phyloP scores from a whole-genome alignment of 2,888 invertebrate species.

The Ischnura elegans region DNA sequence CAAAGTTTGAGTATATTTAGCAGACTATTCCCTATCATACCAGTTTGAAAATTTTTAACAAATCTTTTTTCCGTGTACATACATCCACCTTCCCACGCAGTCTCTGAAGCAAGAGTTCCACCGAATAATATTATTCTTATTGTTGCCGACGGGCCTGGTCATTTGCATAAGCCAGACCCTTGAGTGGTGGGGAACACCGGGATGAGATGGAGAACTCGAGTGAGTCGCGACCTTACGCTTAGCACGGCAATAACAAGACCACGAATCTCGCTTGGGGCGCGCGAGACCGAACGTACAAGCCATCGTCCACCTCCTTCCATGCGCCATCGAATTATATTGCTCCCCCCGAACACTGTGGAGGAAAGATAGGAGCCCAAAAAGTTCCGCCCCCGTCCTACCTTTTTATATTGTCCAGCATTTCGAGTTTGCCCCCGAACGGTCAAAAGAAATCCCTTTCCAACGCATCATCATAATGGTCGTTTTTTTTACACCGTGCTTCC shows the following conservation, averaged over 20 bases:
- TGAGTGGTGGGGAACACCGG: neutral
- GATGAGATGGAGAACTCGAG: neutral
- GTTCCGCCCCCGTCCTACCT: conserved; percentile 10
- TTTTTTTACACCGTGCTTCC: neutral
- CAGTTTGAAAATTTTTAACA: too few relatives aligned
- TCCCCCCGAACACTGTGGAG: too few relatives aligned
- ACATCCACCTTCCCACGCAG: too few relatives aligned
- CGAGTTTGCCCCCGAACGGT: neutral
- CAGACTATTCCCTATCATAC: too few relatives aligned
- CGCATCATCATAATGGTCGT: neutral
- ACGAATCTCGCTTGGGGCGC: neutral
- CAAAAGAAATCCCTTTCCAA: neutral
- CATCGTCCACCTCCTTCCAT: neutral
- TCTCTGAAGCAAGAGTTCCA: too few relatives aligned
- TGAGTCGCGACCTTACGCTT: conserved; percentile 14
- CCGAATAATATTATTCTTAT: neutral
- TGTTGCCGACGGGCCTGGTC: neutral
- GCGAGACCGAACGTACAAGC: conserved; percentile 5
- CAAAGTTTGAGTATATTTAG: too few relatives aligned
- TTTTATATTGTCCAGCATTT: conserved; percentile 12
- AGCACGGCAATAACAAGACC: neutral
- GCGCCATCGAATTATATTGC: neutral
- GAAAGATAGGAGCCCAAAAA: neutral
- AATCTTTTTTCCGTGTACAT: too few relatives aligned
- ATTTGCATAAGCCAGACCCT: neutral